Base-by-base conservation (phyloP, 2,888 invertebrate species). In the Conistra vaccinii region DNA sequence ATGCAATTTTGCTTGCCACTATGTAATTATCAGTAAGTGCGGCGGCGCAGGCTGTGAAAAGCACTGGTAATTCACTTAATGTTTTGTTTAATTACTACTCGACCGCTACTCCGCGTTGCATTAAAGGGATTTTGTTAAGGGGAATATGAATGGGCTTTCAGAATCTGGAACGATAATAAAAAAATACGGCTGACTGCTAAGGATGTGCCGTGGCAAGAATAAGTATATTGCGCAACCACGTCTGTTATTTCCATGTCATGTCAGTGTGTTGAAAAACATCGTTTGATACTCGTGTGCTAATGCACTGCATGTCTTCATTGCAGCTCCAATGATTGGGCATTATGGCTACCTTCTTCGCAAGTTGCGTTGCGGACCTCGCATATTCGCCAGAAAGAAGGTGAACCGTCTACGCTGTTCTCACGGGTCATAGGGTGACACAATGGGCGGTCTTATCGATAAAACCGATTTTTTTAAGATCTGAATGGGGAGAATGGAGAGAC, bases 51-150 rank as follows among this genome's bases (percentile, higher is more conserved):
- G 61, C 45, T 58, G 68, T 57, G 57, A 26, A 51, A 53, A 48
- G 35, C 35, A n/a, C 51, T 63, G 76, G 55, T 26, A 70, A 78
- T 66, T 76, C 29, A 55, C 45, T 76, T 78, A 70, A 76, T 66
- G 65, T 55, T 76, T 51, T 61, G 70, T 76, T 48, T 70, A 70
- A 76, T 70, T 70, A 76, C 23, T 26, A 45, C 26, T 51, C 35
- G 9, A 35, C 65, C 35, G 66, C 60, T 9, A 53, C 55, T n/a
- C 9, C 20, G 58, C 10, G 73, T 32, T 73, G 73, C 58, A 65
- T 65, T 65, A 74, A 62, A 60, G 32, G 29, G 58, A 73, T 75
- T 35, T 74, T 57, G 62, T 75, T 75, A 58, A 32, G 42, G 45
- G 48, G 29, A 26, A 61, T 57, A 26, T 10, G 12, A 45, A 32